Evolutionary conservation across 1,140 invertebrate genomes (phyloP), one percentile per base, ranked within the genome.

Genomic region (Saccostrea cuccullata): DNA sequence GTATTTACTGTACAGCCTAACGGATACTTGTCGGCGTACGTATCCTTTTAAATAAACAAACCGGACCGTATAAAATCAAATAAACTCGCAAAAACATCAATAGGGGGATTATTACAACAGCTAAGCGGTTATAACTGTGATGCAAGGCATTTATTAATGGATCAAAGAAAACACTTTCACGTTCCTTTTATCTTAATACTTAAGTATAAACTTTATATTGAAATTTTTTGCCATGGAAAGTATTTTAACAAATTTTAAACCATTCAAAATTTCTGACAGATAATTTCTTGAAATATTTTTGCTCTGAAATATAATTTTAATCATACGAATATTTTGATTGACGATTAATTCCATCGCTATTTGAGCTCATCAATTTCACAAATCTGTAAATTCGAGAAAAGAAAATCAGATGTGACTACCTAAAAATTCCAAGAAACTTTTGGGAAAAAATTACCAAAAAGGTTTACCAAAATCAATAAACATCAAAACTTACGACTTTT

Each of bases 21-120:
- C 26, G 70, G 70, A 30, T 77, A 77, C 70, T 77, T 36, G 30
- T 26, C 3, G 26, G 23, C 15, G 23, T 26, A 36, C 26, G 70
- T 77, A 77, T 77, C 70, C 70, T 77, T 77, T 77, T 77, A 77
- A 77, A 77, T 77, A 77, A 77, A 77, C 70, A 77, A 13, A 30
- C 23, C 11, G 70, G 70, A 77, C 70, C 70, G 26, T 26, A 26
- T 77, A 77, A 77, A 77, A 77, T 77, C 70, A 77, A 77, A 77
- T 77, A 77, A 77, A 77, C 70, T 30, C 70, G 70, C 70, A 15
- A 26, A 11, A 77, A 77, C 70, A 77, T 77, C 70, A 77, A 77
- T 77, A 36, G 70, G 2, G 9, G 70, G 70, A 77, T 77, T 77
- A 77, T 26, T 13, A 26, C 8, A 15, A 77, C 26, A 30, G 26